Evolutionary conservation across 1,140 invertebrate genomes (phyloP).

Genomic region (Listronotus oregonensis): DNA sequence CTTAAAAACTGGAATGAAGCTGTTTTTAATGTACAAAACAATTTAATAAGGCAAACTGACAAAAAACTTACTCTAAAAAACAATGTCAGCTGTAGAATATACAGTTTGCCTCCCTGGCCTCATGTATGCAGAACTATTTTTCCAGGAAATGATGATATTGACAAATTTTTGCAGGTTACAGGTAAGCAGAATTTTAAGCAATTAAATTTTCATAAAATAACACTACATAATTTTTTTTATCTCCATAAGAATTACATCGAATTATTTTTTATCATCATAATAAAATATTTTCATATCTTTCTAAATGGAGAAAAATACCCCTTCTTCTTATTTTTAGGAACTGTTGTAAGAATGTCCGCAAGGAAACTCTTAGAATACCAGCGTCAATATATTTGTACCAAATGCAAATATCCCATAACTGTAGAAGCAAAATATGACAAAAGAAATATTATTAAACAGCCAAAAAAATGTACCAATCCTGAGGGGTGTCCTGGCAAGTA

Average conservation of each 20-base stretch:
- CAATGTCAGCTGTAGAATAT: conserved; percentile 69
- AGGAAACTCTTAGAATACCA: conserved; percentile 78
- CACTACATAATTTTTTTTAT: too few relatives aligned
- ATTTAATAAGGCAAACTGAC: conserved; percentile 58
- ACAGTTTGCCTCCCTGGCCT: conserved; percentile 63
- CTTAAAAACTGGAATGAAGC: conserved; percentile 68
- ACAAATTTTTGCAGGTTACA: conserved; percentile 67
- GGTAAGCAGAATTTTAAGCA: conserved; percentile 49
- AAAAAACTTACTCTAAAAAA: conserved; percentile 61
- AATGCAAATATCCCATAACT: conserved; percentile 73
- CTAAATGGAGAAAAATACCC: too few relatives aligned
- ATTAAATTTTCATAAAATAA: too few relatives aligned
- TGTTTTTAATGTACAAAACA: conserved; percentile 64
- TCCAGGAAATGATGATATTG: conserved; percentile 69
- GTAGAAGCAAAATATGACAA: conserved; percentile 73
- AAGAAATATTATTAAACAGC: conserved; percentile 66
- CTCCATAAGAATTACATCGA: too few relatives aligned
- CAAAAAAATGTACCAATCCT: conserved; percentile 66
- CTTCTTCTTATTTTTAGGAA: conserved; percentile 60
- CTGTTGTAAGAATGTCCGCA: conserved; percentile 75
- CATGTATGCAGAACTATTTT: conserved; percentile 65
- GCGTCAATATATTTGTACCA: conserved; percentile 75
- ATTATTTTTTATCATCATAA: too few relatives aligned
- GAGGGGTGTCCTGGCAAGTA: conserved; percentile 61
- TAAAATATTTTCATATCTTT: too few relatives aligned